Evolutionary conservation across 2,797 vertebrate species (phyloP).

Genomic region (Sphenopsis melanotis): DNA sequence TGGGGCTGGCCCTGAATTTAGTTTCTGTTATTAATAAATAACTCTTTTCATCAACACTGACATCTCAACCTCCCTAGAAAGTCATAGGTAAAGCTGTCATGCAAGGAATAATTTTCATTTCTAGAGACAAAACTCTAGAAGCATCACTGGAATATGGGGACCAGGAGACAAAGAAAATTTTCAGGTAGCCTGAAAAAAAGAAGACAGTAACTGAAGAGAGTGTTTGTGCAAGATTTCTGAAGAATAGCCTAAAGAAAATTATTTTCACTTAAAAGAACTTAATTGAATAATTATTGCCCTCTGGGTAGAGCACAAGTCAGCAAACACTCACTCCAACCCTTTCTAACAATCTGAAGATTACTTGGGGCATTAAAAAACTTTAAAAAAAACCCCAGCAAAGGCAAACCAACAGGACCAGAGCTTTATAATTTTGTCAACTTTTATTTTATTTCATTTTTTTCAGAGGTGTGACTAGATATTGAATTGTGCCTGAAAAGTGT

Average conservation of each 20-base stretch:
- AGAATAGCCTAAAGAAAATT: not conserved
- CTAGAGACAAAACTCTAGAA: not conserved
- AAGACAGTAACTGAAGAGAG: not conserved
- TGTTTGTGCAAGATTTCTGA: not conserved
- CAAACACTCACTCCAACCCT: not conserved
- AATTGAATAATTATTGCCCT: not conserved
- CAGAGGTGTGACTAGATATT: slow-evolving; percentile 4
- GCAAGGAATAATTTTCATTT: not conserved
- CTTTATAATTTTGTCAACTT: slow-evolving; percentile 17
- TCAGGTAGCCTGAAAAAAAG: not conserved
- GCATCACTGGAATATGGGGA: not conserved
- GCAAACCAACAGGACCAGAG: not conserved
- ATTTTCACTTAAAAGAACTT: not conserved
- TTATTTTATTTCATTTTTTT: not conserved
- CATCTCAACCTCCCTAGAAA: not conserved
- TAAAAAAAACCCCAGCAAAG: not conserved
- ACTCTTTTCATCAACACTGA: not conserved
- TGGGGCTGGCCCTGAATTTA: not conserved
- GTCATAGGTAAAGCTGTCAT: not conserved
- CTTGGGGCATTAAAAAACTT: not conserved
- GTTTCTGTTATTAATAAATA: not conserved
- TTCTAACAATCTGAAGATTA: not conserved
- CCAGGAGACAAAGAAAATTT: not conserved
- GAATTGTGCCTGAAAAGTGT: slow-evolving; percentile 25
- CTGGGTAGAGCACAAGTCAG: not conserved